phyloP scores from a whole-genome alignment of 2,113 vertebrate species.

The Bothrops jararaca region DNA sequence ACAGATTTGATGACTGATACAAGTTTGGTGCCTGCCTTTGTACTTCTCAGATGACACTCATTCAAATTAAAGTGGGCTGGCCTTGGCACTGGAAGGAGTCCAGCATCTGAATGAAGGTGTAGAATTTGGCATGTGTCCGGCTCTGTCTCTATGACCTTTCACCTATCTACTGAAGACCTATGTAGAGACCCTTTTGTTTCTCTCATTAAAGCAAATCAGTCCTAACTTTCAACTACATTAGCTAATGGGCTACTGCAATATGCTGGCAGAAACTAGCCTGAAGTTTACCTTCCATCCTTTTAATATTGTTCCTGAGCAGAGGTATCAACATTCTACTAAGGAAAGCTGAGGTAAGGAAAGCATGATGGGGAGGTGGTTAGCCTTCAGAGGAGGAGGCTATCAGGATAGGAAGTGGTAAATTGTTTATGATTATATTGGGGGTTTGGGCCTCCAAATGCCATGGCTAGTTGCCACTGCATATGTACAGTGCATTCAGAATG shows the following conservation, averaged over 20 bases:
- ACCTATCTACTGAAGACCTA: neutral
- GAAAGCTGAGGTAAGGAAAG: neutral
- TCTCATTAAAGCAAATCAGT: neutral
- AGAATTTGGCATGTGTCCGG: neutral
- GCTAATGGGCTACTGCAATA: neutral
- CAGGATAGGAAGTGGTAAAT: neutral
- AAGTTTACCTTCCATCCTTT: fast-evolving
- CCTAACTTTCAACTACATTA: neutral
- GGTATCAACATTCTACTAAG: too few relatives aligned
- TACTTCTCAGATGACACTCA: neutral
- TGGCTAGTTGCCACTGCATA: neutral
- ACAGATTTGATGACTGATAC: neutral
- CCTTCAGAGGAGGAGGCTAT: neutral
- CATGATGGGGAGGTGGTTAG: neutral
- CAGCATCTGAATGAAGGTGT: fast-evolving
- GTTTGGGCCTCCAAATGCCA: neutral
- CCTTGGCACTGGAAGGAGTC: neutral
- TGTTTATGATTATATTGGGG: neutral
- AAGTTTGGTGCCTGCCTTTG: neutral
- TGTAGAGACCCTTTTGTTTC: neutral
- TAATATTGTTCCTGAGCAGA: fast-evolving
- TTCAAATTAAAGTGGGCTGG: neutral
- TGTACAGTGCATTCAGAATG: neutral
- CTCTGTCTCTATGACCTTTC: neutral
- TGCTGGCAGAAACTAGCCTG: neutral